Conservation (phyloP, 2,113 vertebrate genomes). For the Hystrix cristata region DNA sequence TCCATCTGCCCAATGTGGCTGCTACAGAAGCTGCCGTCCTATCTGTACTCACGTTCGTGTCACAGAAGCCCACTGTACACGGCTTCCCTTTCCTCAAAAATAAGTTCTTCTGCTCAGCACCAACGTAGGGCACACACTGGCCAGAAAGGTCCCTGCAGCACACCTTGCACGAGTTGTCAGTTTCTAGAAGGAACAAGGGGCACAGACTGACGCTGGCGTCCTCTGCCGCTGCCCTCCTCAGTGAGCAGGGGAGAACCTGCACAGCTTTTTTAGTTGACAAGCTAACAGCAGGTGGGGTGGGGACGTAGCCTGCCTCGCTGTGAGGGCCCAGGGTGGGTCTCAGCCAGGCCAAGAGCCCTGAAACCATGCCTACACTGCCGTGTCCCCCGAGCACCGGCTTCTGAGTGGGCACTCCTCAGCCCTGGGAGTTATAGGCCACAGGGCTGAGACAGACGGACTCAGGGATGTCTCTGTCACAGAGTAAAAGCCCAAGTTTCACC, state of each 20-base stretch:
- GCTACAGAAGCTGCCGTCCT: neutral
- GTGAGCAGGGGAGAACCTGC: no score
- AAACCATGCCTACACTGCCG: no score
- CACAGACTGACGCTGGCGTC: fast-evolving
- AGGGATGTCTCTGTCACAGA: no score
- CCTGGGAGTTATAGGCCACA: no score
- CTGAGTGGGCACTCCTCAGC: no score
- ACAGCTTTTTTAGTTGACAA: neutral
- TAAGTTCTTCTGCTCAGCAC: slow-evolving; percentile 85
- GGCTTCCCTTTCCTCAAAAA: slow-evolving; percentile 98
- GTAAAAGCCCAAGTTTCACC: no score
- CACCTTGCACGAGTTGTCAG: slow-evolving; percentile 96
- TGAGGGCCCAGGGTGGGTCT: neutral
- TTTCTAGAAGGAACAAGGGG: slow-evolving; percentile 88
- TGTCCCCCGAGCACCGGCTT: no score
- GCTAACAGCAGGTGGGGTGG: no score
- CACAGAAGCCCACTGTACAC: slow-evolving; percentile 98
- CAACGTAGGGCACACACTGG: slow-evolving; percentile 89
- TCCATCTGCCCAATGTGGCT: neutral
- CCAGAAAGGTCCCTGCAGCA: slow-evolving; percentile 92
- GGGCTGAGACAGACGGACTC: no score
- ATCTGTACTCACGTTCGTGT: slow-evolving; percentile 90
- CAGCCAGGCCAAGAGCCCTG: neutral
- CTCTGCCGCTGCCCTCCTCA: neutral
- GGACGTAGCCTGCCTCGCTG: no score